Evolutionary conservation across 2,888 invertebrate species (phyloP).

Genomic region (Caradrina clavipalpis): DNA sequence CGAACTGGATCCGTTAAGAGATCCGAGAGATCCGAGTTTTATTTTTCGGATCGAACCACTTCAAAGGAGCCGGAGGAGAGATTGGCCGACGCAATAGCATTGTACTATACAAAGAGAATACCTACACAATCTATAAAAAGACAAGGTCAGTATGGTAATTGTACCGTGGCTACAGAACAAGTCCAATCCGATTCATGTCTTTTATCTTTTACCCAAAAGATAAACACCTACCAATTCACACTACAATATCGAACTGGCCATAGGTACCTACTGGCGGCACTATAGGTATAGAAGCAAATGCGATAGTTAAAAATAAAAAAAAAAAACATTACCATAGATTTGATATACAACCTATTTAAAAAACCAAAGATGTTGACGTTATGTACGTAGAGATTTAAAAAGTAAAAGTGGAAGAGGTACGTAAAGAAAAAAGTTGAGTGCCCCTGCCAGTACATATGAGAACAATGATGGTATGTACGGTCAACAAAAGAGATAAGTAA

Average conservation of each 20-base stretch:
- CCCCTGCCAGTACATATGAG: neutral
- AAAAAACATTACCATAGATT: no score
- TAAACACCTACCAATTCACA: conserved; percentile 18
- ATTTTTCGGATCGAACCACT: neutral
- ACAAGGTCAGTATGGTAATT: conserved; percentile 32
- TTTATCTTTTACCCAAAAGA: conserved; percentile 37
- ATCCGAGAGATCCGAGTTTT: no score
- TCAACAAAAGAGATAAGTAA: no score
- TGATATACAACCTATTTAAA: no score
- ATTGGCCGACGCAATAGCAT: conserved; percentile 22
- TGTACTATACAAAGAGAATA: conserved; percentile 3
- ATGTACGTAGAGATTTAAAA: no score
- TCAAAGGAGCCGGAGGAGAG: neutral
- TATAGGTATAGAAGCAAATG: no score
- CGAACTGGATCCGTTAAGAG: no score
- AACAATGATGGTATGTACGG: no score
- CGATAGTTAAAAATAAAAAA: no score
- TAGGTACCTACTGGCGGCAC: no score
- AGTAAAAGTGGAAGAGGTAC: no score
- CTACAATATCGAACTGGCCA: neutral
- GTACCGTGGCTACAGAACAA: neutral
- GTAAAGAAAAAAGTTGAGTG: neutral
- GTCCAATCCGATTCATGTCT: conserved; percentile 37
- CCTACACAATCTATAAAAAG: conserved; percentile 29
- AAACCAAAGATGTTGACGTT: no score